These are phyloP conservation scores for Podargus strigoides DNA, from an alignment of 2,797 vertebrate genomes.

Conservation along the genomic window DNA sequence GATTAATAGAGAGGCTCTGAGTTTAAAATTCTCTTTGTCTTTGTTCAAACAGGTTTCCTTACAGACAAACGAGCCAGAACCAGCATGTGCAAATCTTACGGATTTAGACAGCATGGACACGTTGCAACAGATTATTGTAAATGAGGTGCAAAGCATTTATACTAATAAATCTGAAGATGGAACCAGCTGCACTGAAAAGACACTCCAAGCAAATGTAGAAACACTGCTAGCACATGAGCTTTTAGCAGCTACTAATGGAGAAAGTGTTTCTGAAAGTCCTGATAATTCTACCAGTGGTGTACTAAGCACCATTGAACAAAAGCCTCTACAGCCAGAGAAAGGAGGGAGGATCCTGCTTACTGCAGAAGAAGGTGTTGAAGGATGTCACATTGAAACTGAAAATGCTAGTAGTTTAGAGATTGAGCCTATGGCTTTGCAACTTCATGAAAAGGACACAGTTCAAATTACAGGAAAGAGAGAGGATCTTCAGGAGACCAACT, in stretches of 20 bases:
- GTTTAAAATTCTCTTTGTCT: constrained; percentile 15
- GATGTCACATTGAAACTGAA: neutral
- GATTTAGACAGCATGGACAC: constrained; percentile 49
- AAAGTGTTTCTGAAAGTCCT: neutral
- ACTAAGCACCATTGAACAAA: neutral
- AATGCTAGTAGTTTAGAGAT: neutral
- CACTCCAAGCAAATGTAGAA: neutral
- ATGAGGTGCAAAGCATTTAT: neutral
- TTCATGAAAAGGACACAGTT: neutral
- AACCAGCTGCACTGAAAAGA: neutral
- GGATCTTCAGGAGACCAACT: neutral
- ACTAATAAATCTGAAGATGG: neutral
- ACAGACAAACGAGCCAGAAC: neutral
- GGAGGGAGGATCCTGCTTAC: neutral
- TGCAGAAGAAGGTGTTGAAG: neutral
- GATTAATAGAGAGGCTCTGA: neutral
- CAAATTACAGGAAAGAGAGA: neutral
- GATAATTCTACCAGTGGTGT: neutral
- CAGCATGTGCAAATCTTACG: neutral
- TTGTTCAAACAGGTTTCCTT: constrained; percentile 18
- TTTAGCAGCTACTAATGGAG: neutral
- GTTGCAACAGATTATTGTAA: constrained; percentile 18
- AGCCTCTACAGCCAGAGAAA: neutral
- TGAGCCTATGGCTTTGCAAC: neutral
- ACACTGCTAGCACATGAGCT: neutral